phyloP scores from a whole-genome alignment of 2,888 invertebrate species.

The Stegana nigrithorax region DNA sequence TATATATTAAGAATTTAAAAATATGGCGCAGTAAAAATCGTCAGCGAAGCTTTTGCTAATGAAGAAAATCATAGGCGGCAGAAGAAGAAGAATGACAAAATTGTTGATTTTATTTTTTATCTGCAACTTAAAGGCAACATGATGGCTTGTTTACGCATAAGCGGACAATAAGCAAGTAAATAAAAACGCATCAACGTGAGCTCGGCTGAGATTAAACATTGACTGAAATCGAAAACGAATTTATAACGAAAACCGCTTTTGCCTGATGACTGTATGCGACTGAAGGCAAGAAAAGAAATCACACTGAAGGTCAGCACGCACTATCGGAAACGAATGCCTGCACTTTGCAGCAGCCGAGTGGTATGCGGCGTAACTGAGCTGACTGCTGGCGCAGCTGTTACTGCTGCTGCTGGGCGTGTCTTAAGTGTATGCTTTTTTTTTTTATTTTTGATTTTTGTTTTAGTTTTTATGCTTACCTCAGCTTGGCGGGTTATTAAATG shows the following conservation, averaged over 20 bases:
- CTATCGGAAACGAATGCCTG: conserved; percentile 40
- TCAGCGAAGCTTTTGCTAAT: too few species aligned
- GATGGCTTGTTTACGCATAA: too few species aligned
- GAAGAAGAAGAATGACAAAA: too few species aligned
- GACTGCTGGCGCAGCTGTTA: too few species aligned
- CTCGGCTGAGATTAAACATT: not conserved
- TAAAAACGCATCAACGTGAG: not conserved
- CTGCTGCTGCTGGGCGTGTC: conserved; percentile 12
- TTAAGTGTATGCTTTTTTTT: not conserved
- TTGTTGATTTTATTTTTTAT: too few species aligned
- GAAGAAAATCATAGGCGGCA: too few species aligned
- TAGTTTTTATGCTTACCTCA: not conserved
- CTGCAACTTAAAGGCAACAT: too few species aligned
- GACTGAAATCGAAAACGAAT: not conserved
- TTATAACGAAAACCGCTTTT: too few species aligned
- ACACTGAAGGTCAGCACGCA: not conserved
- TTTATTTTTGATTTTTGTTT: not conserved
- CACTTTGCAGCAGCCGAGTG: conserved; percentile 31
- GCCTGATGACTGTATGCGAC: not conserved
- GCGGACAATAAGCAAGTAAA: not conserved
- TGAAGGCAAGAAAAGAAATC: not conserved
- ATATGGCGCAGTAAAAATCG: too few species aligned
- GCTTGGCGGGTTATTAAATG: not conserved
- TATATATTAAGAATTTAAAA: not conserved
- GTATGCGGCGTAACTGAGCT: too few species aligned